Conservation (phyloP, 2,113 vertebrate species). For the Hippoglossus stenolepis region DNA sequence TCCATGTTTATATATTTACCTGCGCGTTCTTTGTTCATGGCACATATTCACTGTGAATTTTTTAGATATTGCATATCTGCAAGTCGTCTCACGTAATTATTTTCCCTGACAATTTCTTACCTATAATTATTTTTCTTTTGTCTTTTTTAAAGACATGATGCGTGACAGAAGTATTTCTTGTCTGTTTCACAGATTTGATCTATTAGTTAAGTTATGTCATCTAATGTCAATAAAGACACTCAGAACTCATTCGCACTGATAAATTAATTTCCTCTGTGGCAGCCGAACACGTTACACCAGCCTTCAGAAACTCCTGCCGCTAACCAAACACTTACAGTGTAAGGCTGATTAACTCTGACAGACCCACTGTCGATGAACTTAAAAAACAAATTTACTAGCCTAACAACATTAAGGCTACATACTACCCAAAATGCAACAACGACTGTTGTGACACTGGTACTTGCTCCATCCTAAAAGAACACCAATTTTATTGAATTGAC, state of each 20-base stretch:
- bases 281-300: background rate
- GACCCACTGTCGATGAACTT: background rate
- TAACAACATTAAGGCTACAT: no score
- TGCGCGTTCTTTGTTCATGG: no score
- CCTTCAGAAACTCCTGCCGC: background rate
- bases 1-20: no score
- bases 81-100: background rate
- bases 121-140: background rate
- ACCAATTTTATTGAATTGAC: background rate
- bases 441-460: background rate
- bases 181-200: background rate
- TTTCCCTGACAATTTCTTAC: background rate
- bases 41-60: no score
- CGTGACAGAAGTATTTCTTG: background rate
- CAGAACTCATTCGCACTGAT: background rate
- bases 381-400: no score
- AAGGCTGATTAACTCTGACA: background rate
- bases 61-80: no score
- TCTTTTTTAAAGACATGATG: background rate
- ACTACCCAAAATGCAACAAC: background rate
- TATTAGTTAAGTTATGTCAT: background rate
- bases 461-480: background rate
- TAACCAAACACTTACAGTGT: background rate
- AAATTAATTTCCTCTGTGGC: background rate
- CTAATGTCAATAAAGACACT: background rate